phyloP scores from a whole-genome alignment of 2,797 vertebrate species.

The Falco berigora region DNA sequence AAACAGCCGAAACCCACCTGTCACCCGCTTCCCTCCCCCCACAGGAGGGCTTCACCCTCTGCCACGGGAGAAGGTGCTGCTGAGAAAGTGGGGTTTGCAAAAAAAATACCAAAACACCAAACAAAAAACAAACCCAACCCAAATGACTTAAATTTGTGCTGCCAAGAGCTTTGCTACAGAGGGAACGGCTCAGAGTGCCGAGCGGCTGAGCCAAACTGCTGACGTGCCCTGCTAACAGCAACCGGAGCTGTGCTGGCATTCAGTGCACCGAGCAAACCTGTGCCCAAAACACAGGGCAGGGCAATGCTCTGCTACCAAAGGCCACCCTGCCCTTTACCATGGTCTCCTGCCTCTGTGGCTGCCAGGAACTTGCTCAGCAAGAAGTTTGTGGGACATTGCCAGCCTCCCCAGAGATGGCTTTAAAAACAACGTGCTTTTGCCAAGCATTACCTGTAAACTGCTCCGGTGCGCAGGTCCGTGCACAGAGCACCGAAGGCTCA shows the following conservation, averaged over 20 bases:
- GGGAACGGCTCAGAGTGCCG: neutral
- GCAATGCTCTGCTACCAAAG: neutral
- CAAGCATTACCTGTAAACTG: neutral
- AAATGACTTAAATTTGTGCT: neutral
- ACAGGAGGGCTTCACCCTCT: neutral
- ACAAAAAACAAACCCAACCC: neutral
- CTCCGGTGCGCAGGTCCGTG: neutral
- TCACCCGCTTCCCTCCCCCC: neutral
- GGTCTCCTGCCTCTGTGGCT: neutral
- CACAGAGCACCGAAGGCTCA: neutral
- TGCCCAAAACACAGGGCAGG: neutral
- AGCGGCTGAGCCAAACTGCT: neutral
- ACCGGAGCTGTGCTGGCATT: neutral
- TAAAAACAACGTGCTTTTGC: neutral
- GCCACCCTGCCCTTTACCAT: accelerated
- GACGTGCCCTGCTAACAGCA: neutral
- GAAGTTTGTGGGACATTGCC: constrained; percentile 9
- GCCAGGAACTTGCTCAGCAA: constrained; percentile 27
- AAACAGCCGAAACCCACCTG: neutral
- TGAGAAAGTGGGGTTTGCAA: neutral
- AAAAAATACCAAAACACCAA: neutral
- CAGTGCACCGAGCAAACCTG: neutral
- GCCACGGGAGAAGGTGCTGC: neutral
- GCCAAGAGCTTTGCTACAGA: neutral
- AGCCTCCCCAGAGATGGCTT: neutral